Evolutionary conservation across 2,888 invertebrate species (phyloP), one percentile per base, ranked within the genome.

Genomic region (Nowickia ferox): DNA sequence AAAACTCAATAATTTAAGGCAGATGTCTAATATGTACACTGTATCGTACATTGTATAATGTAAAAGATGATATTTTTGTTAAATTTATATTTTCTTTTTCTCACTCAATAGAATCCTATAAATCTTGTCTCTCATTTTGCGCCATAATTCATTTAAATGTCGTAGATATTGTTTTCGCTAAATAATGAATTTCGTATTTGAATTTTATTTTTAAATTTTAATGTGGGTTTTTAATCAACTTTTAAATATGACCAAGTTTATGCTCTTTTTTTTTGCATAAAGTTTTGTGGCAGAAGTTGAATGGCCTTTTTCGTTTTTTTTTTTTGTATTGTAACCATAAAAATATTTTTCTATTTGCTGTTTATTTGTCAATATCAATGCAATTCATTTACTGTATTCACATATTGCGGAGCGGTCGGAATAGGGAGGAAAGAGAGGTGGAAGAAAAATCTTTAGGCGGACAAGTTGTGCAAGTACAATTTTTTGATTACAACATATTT

Each of bases 401-500:
- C 30, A 30, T 6, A 6, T 30, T 5, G 0, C 3, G 4, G 3
- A 30, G 30, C 48, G 17, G n/a, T n/a, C n/a, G n/a, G n/a, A n/a
- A n/a, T n/a, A n/a, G n/a, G n/a, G n/a, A n/a, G 10, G 53, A 61
- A 48, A 59, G 9, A 22, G 30, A 30, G 30, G 30, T 0, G 30
- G 30, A 6, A 30, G 30, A n/a, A 42, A 46, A 71, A 61, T 72
- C 72, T 84, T 84, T 84, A 81, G 84, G 84, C 81, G 81, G 84
- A 81, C 84, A 84, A 76, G 84, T 84, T 84, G 80, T 81, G 61
- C 84, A 71, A 80, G 53, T 72, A 74, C 53, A 76, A 57, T 40
- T 66, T 66, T 83, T 76, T 77, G 71, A 77, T 77, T 77, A 71
- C 82, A 83, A 72, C 77, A 83, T 81, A 75, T 68, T 78, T 78